phyloP scores from a whole-genome alignment of 2,113 vertebrate species.

The Gnathonemus echidnorhynchus region DNA sequence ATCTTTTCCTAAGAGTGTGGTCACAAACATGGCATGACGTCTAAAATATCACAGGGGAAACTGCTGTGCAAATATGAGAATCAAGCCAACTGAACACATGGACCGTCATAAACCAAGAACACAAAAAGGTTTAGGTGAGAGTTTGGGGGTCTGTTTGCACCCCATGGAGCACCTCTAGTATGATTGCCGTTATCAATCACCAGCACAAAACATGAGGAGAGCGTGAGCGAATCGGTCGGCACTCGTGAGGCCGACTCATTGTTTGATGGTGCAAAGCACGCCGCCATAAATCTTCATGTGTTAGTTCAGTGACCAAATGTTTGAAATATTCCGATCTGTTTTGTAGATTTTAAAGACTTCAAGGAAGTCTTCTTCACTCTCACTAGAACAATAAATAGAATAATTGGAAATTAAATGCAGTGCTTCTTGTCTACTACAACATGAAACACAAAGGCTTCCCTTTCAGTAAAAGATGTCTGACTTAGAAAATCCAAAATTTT shows the following conservation, averaged over 20 bases:
- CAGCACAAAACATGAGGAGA: conserved; percentile 25
- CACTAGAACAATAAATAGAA: background rate
- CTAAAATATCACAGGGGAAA: background rate
- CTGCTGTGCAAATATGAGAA: background rate
- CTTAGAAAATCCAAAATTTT: background rate
- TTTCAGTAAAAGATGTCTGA: background rate
- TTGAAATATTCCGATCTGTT: conserved; percentile 29
- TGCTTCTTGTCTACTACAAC: background rate
- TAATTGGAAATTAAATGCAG: background rate
- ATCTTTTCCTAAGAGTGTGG: background rate
- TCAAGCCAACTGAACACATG: background rate
- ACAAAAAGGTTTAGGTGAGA: conserved; percentile 20
- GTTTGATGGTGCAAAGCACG: conserved; percentile 25
- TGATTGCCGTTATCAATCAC: conserved; percentile 38
- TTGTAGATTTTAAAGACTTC: conserved; percentile 31
- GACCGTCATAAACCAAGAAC: conserved; percentile 10
- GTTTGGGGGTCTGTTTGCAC: conserved; percentile 12
- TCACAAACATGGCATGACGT: background rate
- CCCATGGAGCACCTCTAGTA: conserved; percentile 22
- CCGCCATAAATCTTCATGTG: conserved; percentile 34
- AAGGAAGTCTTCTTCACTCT: background rate
- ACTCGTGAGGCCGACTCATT: conserved; percentile 33
- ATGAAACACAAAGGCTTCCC: background rate
- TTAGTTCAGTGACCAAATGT: conserved; percentile 30
- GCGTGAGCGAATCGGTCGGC: conserved; percentile 24